Conservation (phyloP, 1,140 invertebrate genomes). For the Panagrolaimus sp. region DNA sequence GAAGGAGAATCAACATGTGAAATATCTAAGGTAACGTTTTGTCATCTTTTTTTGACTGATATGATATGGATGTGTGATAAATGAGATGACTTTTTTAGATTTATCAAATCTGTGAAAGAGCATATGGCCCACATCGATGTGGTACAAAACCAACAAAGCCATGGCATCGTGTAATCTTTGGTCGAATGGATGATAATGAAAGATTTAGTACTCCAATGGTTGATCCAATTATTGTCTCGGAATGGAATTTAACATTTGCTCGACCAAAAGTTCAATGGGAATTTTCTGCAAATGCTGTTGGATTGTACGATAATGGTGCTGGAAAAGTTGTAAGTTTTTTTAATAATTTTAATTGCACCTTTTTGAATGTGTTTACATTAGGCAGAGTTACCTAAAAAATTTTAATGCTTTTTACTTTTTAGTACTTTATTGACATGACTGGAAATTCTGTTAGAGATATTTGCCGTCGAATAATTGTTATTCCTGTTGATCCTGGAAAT, state of each 20-base stretch:
- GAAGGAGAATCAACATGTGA: slow-evolving; percentile 5
- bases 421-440: slow-evolving; percentile 1
- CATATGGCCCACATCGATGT: slow-evolving; percentile 3
- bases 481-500: background rate
- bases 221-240: slow-evolving; percentile 10
- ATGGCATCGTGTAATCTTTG: slow-evolving; percentile 6
- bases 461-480: background rate
- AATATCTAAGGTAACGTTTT: slow-evolving; percentile 7
- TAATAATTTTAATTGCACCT: background rate
- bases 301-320: background rate
- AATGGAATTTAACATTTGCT: background rate
- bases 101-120: background rate
- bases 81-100: background rate
- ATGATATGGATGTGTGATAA: too few species aligned
- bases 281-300: slow-evolving; percentile 6
- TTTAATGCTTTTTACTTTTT: background rate
- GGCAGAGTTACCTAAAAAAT: too few species aligned
- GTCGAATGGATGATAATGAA: slow-evolving; percentile 13
- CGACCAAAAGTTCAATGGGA: background rate
- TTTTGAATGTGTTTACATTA: background rate
- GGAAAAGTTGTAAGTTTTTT: slow-evolving; percentile 13
- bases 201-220: background rate
- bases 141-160: background rate
- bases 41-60: background rate
- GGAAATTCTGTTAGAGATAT: background rate